These are phyloP conservation scores for Sympetrum striolatum DNA, from an alignment of 2,888 invertebrate species.

Conservation along the genomic window DNA sequence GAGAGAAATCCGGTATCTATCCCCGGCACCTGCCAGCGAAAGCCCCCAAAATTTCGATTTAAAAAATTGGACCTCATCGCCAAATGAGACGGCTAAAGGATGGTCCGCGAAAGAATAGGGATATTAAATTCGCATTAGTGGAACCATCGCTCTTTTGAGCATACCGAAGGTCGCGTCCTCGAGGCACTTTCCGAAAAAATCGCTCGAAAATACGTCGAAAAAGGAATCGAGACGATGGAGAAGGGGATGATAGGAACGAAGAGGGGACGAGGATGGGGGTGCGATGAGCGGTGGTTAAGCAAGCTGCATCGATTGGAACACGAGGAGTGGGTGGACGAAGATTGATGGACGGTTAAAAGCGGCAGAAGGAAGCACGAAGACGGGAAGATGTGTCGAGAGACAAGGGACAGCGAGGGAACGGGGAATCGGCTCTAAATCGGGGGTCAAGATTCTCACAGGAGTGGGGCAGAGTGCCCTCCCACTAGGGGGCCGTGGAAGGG, in stretches of 20 bases:
- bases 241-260: background rate
- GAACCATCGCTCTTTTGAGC: background rate
- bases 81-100: too few relatives aligned
- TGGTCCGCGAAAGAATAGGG: too few relatives aligned
- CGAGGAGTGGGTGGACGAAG: background rate
- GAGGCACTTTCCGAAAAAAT: background rate
- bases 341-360: background rate
- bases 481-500: background rate
- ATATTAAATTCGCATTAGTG: background rate
- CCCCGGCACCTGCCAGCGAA: too few relatives aligned
- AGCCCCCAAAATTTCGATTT: too few relatives aligned
- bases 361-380: background rate
- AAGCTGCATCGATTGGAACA: background rate
- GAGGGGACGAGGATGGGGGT: background rate
- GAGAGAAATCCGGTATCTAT: too few relatives aligned
- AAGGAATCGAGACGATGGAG: background rate
- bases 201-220: background rate
- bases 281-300: background rate
- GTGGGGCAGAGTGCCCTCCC: background rate
- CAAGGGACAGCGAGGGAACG: background rate
- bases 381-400: background rate
- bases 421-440: background rate
- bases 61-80: too few relatives aligned
- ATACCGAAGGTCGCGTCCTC: background rate
- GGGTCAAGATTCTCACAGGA: background rate